These are phyloP conservation scores for Steatocranus sp. DNA, from an alignment of 2,797 vertebrate genomes.

Conservation along the genomic window DNA sequence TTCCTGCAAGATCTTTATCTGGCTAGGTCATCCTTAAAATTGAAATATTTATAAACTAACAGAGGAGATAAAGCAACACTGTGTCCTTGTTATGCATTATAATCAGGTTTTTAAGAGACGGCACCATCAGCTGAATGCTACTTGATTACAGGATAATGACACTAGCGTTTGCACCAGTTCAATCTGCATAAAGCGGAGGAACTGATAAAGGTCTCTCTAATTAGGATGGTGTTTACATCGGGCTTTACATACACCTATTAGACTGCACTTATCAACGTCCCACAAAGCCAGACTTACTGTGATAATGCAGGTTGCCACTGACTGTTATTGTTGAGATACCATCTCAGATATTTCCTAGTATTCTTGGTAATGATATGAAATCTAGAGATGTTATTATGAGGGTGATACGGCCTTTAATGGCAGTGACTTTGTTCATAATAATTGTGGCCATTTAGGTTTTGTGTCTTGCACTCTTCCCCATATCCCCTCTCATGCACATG, in stretches of 20 bases:
- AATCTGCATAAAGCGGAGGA: constrained; percentile 68
- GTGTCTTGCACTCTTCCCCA: constrained; percentile 65
- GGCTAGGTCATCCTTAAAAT: constrained; percentile 9
- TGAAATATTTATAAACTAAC: constrained; percentile 30
- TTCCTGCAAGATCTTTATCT: constrained; percentile 17
- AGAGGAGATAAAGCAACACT: constrained; percentile 38
- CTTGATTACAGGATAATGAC: constrained; percentile 74
- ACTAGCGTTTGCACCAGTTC: constrained; percentile 48
- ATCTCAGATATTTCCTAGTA: constrained; percentile 70
- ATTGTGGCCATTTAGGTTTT: constrained; percentile 78
- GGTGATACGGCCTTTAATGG: constrained; percentile 75
- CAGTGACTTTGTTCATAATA: constrained; percentile 78
- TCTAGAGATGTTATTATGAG: constrained; percentile 75
- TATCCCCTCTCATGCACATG: constrained; percentile 58
- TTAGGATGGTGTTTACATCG: constrained; percentile 68
- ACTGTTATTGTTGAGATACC: constrained; percentile 62
- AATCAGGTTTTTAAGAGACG: constrained; percentile 65
- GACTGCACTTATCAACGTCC: constrained; percentile 58
- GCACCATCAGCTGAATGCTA: constrained; percentile 61
- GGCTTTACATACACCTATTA: constrained; percentile 61
- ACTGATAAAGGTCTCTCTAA: constrained; percentile 69
- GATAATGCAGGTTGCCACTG: constrained; percentile 56
- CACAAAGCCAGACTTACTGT: constrained; percentile 54
- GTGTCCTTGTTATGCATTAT: constrained; percentile 55
- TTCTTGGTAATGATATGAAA: constrained; percentile 76